phyloP scores from a whole-genome alignment of 2,113 vertebrate genomes.

The Sitta europaea region DNA sequence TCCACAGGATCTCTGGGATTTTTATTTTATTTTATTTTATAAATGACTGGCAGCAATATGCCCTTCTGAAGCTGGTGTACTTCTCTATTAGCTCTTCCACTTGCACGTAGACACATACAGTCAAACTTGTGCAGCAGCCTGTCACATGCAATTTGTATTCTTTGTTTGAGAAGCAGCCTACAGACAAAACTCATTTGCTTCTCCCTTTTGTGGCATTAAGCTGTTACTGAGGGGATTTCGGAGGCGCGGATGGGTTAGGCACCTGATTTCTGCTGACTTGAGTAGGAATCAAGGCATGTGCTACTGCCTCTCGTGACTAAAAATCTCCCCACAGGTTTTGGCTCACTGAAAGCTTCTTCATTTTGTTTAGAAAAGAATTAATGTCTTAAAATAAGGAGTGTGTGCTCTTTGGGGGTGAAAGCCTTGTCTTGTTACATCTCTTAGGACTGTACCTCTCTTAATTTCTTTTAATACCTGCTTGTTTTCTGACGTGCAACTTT shows the following conservation, averaged over 20 bases:
- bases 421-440: neutral
- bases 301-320: neutral
- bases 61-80: neutral
- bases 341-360: neutral
- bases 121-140: neutral
- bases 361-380: neutral
- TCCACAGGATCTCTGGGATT: neutral
- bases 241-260: neutral
- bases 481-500: neutral
- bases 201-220: constrained; percentile 4
- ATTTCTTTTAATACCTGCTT: neutral
- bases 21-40: neutral
- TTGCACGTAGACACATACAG: neutral
- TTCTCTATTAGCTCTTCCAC: neutral
- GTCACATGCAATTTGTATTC: constrained; percentile 14
- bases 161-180: constrained; percentile 32
- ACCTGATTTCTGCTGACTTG: constrained; percentile 27
- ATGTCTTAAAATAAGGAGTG: neutral
- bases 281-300: neutral
- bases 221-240: neutral
- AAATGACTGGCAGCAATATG: neutral
- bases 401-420: neutral
- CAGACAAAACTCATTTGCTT: constrained; percentile 20
- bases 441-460: neutral
- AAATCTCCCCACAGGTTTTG: constrained; percentile 3